Conservation (phyloP, 2,113 vertebrate species). For the Anarhynchus alexandrinus region DNA sequence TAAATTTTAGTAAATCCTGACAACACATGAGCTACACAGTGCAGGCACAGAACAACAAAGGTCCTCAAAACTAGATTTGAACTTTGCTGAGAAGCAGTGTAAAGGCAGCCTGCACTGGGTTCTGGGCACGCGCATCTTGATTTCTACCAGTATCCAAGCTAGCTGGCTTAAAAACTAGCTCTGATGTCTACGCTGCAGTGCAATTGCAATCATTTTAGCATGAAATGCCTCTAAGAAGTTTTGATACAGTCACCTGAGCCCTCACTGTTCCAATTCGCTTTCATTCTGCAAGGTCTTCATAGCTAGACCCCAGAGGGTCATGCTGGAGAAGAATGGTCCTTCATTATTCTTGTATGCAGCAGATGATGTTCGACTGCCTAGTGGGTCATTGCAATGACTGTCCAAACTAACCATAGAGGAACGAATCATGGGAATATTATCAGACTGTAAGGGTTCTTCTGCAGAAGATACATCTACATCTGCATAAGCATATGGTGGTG, state of each 20-base stretch:
- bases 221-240: background rate
- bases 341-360: slow-evolving; percentile 72
- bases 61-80: background rate
- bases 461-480: slow-evolving; percentile 7
- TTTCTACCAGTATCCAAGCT: background rate
- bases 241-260: background rate
- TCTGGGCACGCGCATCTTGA: background rate
- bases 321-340: slow-evolving; percentile 87
- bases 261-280: slow-evolving; percentile 83
- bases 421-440: slow-evolving; percentile 40
- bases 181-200: background rate
- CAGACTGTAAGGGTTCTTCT: slow-evolving; percentile 51
- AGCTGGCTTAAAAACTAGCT: background rate
- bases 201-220: background rate
- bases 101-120: background rate
- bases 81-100: background rate
- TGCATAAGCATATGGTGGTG: background rate
- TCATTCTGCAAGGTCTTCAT: slow-evolving; percentile 95
- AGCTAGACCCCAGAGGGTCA: slow-evolving; percentile 89
- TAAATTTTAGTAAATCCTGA: background rate
- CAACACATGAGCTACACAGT: background rate
- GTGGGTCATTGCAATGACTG: slow-evolving; percentile 64
- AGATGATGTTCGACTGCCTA: slow-evolving; percentile 51
- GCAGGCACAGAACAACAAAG: background rate
- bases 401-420: slow-evolving; percentile 69